Percentiles rank a stretch among this genome's conserved stretches.
phyloP scores from a whole-genome alignment of 2,797 vertebrate species.

The Tapirus indicus region DNA sequence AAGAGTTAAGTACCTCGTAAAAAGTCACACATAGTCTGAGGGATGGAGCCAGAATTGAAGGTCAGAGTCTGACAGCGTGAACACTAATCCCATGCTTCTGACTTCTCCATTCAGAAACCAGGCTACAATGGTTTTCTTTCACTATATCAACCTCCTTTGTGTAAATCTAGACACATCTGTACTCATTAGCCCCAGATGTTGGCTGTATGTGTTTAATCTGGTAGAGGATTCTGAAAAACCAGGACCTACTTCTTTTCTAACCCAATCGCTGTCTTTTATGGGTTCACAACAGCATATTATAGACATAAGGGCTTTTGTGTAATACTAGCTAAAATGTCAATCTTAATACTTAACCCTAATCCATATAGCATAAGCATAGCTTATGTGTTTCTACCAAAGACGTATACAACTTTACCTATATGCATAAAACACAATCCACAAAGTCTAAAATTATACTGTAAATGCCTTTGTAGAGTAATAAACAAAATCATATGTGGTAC shows the following conservation, averaged over 20 bases:
- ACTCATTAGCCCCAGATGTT: background rate
- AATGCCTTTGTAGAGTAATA: constrained; percentile 21
- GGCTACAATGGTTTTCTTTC: background rate
- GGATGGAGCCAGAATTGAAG: background rate
- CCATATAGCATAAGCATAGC: background rate
- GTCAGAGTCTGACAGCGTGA: background rate
- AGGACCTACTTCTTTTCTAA: background rate
- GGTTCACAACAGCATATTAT: background rate
- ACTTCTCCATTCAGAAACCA: background rate
- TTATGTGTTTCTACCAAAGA: constrained; percentile 12
- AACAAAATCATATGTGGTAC: background rate
- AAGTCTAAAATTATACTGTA: background rate
- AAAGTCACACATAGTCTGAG: background rate
- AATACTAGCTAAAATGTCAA: background rate
- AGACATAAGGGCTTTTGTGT: background rate
- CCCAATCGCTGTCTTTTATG: background rate
- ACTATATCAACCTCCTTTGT: background rate
- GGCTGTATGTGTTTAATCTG: background rate
- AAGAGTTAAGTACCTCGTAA: background rate
- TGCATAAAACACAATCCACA: background rate
- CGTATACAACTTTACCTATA: background rate
- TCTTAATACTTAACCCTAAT: constrained; percentile 28
- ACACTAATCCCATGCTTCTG: background rate
- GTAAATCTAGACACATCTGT: background rate
- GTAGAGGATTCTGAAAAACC: background rate